Percentiles rank a stretch among this genome's conserved stretches.
Evolutionary conservation across 2,888 invertebrate genomes (phyloP).

Genomic region (Malachius bipustulatus): DNA sequence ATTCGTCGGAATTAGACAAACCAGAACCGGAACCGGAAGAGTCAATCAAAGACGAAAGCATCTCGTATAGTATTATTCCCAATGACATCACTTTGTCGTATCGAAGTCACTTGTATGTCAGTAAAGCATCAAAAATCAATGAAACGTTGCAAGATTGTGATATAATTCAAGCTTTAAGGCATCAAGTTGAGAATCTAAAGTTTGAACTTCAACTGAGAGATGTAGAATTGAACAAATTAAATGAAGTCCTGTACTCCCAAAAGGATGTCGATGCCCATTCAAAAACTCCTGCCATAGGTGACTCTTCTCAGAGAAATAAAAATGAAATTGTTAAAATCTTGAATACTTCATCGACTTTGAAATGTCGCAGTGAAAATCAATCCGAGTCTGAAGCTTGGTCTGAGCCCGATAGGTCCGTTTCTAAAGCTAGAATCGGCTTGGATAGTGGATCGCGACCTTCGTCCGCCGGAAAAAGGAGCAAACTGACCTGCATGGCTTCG

Average conservation of each 20-base stretch:
- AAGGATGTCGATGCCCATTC: not conserved
- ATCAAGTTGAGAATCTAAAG: constrained; percentile 34
- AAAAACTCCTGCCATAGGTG: not conserved
- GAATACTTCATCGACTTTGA: constrained; percentile 23
- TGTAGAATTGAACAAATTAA: constrained; percentile 29
- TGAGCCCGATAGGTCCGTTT: constrained; percentile 73
- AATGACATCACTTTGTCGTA: constrained; percentile 30
- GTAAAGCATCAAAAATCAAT: constrained; percentile 12
- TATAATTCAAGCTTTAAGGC: constrained; percentile 29
- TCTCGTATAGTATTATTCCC: constrained; percentile 27
- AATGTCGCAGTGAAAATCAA: constrained; percentile 29
- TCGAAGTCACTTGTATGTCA: constrained; percentile 27
- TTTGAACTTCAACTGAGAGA: constrained; percentile 32
- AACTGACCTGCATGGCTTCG: constrained; percentile 21
- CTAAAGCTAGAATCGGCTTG: constrained; percentile 65
- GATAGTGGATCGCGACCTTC: constrained; percentile 31
- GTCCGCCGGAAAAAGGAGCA: constrained; percentile 30
- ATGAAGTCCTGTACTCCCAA: constrained; percentile 13
- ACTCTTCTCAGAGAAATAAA: not conserved
- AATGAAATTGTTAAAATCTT: not conserved
- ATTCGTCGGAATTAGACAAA: constrained; percentile 26
- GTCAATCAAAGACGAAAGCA: constrained; percentile 20
- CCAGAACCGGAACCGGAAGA: constrained; percentile 17
- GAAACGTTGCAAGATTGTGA: constrained; percentile 12
- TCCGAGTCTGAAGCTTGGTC: constrained; percentile 80